Evolutionary conservation across 2,888 invertebrate species (phyloP).

Genomic region (Drosophila limbata): DNA sequence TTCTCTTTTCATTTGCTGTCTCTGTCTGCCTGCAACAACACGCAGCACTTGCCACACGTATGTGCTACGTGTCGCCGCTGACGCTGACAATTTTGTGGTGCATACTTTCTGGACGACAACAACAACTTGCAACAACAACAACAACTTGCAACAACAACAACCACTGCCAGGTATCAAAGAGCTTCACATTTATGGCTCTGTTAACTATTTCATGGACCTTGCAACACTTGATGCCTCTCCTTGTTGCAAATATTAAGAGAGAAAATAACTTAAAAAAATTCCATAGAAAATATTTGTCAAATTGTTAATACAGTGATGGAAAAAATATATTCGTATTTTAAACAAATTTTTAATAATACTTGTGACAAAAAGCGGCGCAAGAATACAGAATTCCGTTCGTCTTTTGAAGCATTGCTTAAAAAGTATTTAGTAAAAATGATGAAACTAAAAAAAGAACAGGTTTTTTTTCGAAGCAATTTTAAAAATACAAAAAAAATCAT

Average conservation of each 20-base stretch:
- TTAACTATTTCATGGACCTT: conserved; percentile 1
- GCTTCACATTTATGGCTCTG: neutral
- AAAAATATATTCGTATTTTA: too few species aligned
- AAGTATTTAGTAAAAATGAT: too few species aligned
- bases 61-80: conserved; percentile 63
- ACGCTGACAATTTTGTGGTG: conserved; percentile 63
- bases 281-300: neutral
- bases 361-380: too few species aligned
- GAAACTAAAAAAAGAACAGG: too few species aligned
- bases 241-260: neutral
- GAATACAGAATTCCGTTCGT: too few species aligned
- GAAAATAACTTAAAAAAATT: neutral
- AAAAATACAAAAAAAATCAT: too few species aligned
- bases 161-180: conserved; percentile 3
- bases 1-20: neutral
- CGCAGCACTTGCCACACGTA: conserved; percentile 63
- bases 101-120: conserved; percentile 31
- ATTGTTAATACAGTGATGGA: too few species aligned
- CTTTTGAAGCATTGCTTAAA: too few species aligned
- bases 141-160: conserved; percentile 20
- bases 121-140: conserved; percentile 15
- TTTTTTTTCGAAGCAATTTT: too few species aligned
- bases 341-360: too few species aligned
- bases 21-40: conserved; percentile 1
- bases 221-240: neutral